Percentiles rank a stretch among this genome's conserved stretches.
Evolutionary conservation across 1,140 invertebrate genomes (phyloP).

Genomic region (Solenopsis invicta): DNA sequence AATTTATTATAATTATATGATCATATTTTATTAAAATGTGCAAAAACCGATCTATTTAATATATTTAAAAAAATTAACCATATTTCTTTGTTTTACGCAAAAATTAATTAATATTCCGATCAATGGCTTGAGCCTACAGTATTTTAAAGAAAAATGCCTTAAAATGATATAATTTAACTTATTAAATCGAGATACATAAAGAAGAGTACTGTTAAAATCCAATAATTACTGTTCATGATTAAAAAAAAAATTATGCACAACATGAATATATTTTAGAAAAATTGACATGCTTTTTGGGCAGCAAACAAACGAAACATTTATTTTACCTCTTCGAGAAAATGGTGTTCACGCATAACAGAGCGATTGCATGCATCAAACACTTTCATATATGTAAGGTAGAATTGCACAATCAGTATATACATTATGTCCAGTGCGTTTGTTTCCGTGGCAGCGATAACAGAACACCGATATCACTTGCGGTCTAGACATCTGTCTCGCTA

Average conservation of each 20-base stretch:
- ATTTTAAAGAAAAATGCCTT: background rate
- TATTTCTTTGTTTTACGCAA: background rate
- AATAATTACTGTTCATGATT: background rate
- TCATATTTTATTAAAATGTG: no score
- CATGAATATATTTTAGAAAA: background rate
- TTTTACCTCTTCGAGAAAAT: conserved; percentile 64
- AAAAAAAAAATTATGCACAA: background rate
- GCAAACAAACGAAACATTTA: background rate
- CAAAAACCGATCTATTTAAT: no score
- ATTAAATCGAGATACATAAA: background rate
- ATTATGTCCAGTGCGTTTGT: conserved; percentile 8
- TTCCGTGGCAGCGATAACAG: background rate
- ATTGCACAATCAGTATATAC: background rate
- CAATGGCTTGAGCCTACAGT: background rate
- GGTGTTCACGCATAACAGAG: conserved; percentile 68
- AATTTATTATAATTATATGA: no score
- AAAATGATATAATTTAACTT: background rate
- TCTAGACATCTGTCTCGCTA: background rate
- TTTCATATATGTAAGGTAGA: conserved; percentile 39
- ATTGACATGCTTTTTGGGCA: background rate
- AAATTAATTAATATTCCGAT: background rate
- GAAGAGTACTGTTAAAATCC: background rate
- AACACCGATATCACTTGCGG: background rate
- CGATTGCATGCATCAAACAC: background rate
- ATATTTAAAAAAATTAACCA: background rate